A percentile compares a stretch with the other conserved stretches of the same genome.
phyloP scores from a whole-genome alignment of 2,797 vertebrate species.

The Enteromius viviparus region DNA sequence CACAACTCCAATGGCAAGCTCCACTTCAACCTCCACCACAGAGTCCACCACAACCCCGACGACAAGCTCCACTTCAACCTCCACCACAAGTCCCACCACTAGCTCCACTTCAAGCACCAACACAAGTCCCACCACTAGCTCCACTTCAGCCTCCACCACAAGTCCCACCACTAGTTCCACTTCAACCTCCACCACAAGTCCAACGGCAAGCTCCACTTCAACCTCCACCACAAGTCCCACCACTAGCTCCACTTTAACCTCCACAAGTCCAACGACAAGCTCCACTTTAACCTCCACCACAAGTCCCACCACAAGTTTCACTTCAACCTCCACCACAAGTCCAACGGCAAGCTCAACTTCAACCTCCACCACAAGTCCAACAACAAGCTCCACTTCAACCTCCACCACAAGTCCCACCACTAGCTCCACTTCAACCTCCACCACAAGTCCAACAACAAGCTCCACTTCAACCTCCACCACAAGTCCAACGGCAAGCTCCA shows the following conservation, averaged over 20 bases:
- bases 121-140: too few relatives aligned
- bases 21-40: background rate
- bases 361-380: accelerated
- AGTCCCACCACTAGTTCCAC: accelerated
- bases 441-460: accelerated
- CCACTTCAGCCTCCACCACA: too few relatives aligned
- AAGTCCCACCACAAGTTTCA: background rate
- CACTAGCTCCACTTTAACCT: background rate
- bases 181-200: accelerated
- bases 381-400: accelerated
- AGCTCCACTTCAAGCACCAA: too few relatives aligned
- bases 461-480: background rate
- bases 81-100: too few relatives aligned
- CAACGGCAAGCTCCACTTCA: background rate
- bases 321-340: background rate
- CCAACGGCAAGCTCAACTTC: background rate
- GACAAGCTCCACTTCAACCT: too few relatives aligned
- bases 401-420: accelerated
- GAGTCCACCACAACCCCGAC: accelerated
- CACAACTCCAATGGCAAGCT: too few relatives aligned
- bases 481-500: accelerated
- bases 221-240: background rate
- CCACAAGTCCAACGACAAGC: accelerated
- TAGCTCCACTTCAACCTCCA: accelerated
- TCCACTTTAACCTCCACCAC: too few relatives aligned